Conservation (phyloP, 2,888 invertebrate species). For the Hirudinaria manillensis region DNA sequence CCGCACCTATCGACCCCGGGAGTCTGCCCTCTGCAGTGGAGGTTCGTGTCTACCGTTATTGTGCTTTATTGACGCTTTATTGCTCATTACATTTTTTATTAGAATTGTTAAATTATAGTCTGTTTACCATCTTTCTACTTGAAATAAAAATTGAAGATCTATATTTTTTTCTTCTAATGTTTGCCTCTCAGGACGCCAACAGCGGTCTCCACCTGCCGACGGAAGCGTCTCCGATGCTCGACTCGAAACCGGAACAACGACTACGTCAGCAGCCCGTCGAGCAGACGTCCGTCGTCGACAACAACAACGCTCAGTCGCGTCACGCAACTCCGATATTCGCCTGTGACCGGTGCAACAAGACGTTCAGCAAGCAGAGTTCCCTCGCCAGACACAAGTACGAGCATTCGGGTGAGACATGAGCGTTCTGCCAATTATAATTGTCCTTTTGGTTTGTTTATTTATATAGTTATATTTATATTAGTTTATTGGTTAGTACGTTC, state of each 20-base stretch:
- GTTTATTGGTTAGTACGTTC: too few relatives aligned
- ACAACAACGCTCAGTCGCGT: too few relatives aligned
- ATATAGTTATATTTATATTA: too few relatives aligned
- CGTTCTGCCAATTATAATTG: neutral
- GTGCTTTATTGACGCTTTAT: neutral
- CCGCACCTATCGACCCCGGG: too few relatives aligned
- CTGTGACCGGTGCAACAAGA: conserved; percentile 97
- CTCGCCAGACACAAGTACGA: conserved; percentile 97
- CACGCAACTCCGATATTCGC: conserved; percentile 56
- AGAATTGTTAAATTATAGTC: neutral
- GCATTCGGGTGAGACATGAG: conserved; percentile 59
- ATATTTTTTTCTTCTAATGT: neutral
- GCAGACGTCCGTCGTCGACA: too few relatives aligned
- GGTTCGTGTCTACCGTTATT: too few relatives aligned
- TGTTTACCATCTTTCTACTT: too few relatives aligned
- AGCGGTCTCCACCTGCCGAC: neutral
- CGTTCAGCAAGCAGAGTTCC: conserved; percentile 96
- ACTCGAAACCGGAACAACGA: too few relatives aligned
- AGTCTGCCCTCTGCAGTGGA: neutral
- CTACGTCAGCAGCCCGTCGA: too few relatives aligned
- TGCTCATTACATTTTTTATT: neutral
- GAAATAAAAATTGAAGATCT: too few relatives aligned
- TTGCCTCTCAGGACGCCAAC: too few relatives aligned
- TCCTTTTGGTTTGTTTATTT: neutral
- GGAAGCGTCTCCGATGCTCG: neutral